Evolutionary conservation across 2,113 vertebrate species (phyloP).

Genomic region (Lamprologus ornatipinnis): DNA sequence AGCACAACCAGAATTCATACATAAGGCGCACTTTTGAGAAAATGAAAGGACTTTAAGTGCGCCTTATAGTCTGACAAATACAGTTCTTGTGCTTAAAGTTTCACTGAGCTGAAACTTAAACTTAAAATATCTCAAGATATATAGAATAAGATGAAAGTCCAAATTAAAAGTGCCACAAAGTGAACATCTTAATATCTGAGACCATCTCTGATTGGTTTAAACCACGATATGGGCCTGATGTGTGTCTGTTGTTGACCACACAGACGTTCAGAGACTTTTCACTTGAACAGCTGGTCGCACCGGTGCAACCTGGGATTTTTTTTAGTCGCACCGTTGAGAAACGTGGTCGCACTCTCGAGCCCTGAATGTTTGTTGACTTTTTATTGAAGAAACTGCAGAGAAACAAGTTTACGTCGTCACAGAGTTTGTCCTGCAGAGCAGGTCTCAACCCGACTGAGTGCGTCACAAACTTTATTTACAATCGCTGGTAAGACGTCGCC

Average conservation of each 20-base stretch:
- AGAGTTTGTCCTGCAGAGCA: not conserved
- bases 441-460: not conserved
- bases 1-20: not conserved
- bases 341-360: not conserved
- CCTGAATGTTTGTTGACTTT: not conserved
- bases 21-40: not conserved
- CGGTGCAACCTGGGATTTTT: rapidly evolving
- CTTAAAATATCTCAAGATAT: not conserved
- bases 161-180: not conserved
- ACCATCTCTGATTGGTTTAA: not conserved
- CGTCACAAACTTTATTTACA: not conserved
- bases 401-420: not conserved
- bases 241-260: not conserved
- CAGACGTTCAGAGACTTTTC: not conserved
- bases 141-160: rapidly evolving
- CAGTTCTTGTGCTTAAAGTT: not conserved
- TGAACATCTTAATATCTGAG: not conserved
- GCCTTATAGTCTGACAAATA: not conserved
- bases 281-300: rapidly evolving
- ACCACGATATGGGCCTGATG: not conserved
- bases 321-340: not conserved
- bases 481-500: not conserved
- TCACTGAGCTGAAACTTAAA: not conserved
- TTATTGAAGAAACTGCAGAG: not conserved
- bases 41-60: rapidly evolving